A percentile compares a stretch with the other conserved stretches of the same genome.
phyloP scores from a whole-genome alignment of 2,888 invertebrate species.

The Limnephilus marmoratus region DNA sequence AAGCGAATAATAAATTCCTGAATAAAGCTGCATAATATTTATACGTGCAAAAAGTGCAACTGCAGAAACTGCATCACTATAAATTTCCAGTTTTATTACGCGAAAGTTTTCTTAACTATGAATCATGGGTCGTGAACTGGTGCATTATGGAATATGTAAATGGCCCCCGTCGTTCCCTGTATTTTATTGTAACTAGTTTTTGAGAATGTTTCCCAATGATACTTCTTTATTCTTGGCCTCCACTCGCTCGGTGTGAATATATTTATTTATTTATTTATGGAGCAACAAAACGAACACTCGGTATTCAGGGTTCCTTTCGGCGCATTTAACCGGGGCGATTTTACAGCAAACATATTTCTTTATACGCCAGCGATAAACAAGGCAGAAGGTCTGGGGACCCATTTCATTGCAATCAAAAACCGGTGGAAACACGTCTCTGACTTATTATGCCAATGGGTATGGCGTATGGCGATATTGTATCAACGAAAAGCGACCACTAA shows the following conservation, averaged over 20 bases:
- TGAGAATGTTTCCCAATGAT: background rate
- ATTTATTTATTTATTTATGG: slow-evolving; percentile 2
- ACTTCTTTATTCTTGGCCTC: background rate
- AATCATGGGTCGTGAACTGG: background rate
- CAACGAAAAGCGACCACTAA: no score
- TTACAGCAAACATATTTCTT: background rate
- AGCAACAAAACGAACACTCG: background rate
- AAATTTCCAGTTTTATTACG: slow-evolving; percentile 20
- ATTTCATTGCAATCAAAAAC: background rate
- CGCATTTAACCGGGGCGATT: background rate
- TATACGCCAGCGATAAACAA: background rate
- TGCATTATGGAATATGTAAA: slow-evolving; percentile 25
- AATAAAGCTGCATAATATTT: slow-evolving; percentile 9
- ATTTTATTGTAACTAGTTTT: slow-evolving; percentile 5
- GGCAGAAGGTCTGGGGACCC: background rate
- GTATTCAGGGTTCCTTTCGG: background rate
- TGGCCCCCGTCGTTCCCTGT: background rate
- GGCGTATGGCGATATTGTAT: no score
- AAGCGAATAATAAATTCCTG: background rate
- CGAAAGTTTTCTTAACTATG: slow-evolving; percentile 25
- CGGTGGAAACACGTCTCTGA: background rate
- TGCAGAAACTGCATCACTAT: slow-evolving; percentile 29
- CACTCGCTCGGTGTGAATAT: background rate
- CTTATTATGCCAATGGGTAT: background rate
- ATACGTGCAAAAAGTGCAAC: slow-evolving; percentile 3